phyloP scores from a whole-genome alignment of 2,113 vertebrate species.

The Andinoacara biseriatus region DNA sequence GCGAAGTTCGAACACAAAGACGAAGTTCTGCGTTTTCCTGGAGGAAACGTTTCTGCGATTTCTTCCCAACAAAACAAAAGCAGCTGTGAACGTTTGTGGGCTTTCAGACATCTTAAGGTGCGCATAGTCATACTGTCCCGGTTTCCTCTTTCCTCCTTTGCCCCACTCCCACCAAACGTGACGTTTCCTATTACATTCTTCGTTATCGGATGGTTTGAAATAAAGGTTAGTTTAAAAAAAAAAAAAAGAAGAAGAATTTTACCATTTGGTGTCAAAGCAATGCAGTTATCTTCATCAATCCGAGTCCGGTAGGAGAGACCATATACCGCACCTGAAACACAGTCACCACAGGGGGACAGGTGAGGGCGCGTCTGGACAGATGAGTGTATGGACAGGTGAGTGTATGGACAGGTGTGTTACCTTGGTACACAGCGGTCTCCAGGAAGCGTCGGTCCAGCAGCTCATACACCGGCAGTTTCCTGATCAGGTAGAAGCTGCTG shows the following conservation, averaged over 20 bases:
- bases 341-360: background rate
- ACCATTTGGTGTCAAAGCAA: conserved; percentile 88
- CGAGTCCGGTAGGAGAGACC: conserved; percentile 86
- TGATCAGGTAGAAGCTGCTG: conserved; percentile 86
- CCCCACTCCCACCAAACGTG: background rate
- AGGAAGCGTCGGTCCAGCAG: conserved; percentile 83
- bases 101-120: background rate
- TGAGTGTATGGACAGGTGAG: background rate
- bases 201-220: background rate
- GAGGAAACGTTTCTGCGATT: background rate
- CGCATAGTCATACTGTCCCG: too few species aligned
- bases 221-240: background rate
- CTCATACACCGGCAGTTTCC: conserved; percentile 80
- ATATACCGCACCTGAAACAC: conserved; percentile 83
- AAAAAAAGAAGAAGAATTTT: conserved; percentile 35
- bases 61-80: too few species aligned
- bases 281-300: conserved; percentile 90
- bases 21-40: background rate
- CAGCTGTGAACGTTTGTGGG: background rate
- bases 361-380: background rate
- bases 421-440: conserved; percentile 82
- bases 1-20: too few species aligned
- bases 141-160: background rate
- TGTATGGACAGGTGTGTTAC: conserved; percentile 61
- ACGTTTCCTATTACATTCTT: background rate